Evolutionary conservation across 2,113 vertebrate genomes (phyloP), one percentile per base, ranked within the genome.

Genomic region (Galeopterus variegatus): DNA sequence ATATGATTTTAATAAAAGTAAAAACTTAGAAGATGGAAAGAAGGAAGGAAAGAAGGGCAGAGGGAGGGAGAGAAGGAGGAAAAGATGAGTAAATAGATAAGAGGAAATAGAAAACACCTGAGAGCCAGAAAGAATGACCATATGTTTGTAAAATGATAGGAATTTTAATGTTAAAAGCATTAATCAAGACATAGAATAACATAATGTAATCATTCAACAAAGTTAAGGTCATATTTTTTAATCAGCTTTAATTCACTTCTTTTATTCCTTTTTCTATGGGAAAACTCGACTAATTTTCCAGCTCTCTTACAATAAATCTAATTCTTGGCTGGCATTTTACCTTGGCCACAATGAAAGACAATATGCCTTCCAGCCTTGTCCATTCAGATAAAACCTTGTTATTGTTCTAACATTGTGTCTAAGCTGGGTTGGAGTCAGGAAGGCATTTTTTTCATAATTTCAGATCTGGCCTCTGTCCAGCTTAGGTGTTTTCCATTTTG

Each of bases 1-100:
- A 60, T 80, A 23, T 54, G 76, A 87, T 87, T 93, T 83, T 73
- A 65, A 52, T 90, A 58, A 69, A 94, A 52, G 56, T 26, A 5
- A 69, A 80, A 62, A 21, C 2, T 10, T 45, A 72, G 5, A 60
- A 64, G 6, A 58, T 36, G 26, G 1, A 48, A 80, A 72, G 23
- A 70, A 75, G 48, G 26, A 81, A 58, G 23, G 13, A 41, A 52
- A 28, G 4, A 41, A 69, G 2, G 14, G 11, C 21, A 8, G 14
- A 67, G 26, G 33, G 13, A 85, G 52, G n/a, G 24, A 64, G 13
- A 17, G 1, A 41, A 48, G 3, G 10, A 52, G 1, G 23, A n/a
- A 58, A n/a, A 33, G 8, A 18, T 62, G 21, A 3, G 3, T 62
- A 18, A 87, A 84, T 67, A 70, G 6, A 14, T 56, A 48, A 75